Conservation (phyloP, 2,797 vertebrate genomes). For the Alosa sapidissima region DNA sequence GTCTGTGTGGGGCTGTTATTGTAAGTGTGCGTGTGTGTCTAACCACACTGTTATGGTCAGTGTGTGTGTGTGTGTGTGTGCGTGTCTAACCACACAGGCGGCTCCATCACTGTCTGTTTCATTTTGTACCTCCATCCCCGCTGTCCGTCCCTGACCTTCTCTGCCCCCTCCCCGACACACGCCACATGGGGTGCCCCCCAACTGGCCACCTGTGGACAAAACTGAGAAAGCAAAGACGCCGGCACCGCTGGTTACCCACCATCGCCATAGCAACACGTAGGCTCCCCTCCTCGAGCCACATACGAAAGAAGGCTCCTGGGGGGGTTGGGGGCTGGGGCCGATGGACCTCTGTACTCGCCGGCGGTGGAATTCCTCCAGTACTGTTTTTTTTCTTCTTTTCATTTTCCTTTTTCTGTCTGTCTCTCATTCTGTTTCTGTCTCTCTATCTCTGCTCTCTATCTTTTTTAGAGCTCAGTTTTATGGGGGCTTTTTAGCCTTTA, state of each 20-base stretch:
- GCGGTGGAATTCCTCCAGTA: neutral
- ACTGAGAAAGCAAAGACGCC: neutral
- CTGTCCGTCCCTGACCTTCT: neutral
- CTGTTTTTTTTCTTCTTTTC: neutral
- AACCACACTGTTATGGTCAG: neutral
- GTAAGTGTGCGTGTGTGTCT: neutral
- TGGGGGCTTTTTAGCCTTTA: too few species aligned
- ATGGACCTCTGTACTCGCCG: neutral
- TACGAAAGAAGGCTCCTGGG: neutral
- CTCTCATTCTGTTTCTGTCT: neutral
- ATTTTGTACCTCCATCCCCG: neutral
- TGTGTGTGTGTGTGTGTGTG: neutral
- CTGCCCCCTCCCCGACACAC: neutral
- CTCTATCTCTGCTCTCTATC: neutral
- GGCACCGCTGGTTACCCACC: neutral
- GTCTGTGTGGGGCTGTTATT: neutral
- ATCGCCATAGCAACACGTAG: neutral
- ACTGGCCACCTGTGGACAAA: neutral
- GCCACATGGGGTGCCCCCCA: neutral
- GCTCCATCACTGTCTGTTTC: neutral
- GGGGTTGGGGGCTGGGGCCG: too few species aligned
- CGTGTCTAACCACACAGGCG: neutral
- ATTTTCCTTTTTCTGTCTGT: neutral
- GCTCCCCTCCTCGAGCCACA: slow-evolving; percentile 4
- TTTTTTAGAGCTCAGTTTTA: too few species aligned